phyloP scores from a whole-genome alignment of 2,888 invertebrate species.

The Calephelis perditalis region DNA sequence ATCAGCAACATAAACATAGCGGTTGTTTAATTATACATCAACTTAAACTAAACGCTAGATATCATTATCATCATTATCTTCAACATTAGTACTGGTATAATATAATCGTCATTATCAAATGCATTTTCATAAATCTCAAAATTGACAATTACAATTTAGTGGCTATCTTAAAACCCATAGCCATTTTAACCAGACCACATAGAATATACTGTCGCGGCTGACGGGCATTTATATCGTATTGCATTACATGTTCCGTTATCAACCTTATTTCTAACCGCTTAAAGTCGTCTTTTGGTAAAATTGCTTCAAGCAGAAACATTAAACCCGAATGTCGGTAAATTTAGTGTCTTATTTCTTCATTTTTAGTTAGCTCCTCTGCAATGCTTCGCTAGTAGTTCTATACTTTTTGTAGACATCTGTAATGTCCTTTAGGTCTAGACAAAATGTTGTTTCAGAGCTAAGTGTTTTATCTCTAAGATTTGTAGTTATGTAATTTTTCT shows the following conservation, averaged over 20 bases:
- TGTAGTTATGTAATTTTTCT: conserved; percentile 18
- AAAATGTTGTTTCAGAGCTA: conserved; percentile 20
- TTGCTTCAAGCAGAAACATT: conserved; percentile 48
- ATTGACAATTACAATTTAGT: conserved; percentile 36
- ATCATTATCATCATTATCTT: too few relatives aligned
- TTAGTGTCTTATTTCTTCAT: conserved; percentile 71
- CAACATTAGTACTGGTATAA: not conserved
- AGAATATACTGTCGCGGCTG: conserved; percentile 36
- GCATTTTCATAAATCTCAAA: conserved; percentile 32
- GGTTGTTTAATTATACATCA: too few relatives aligned
- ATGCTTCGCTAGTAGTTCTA: conserved; percentile 57
- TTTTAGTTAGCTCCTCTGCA: conserved; percentile 71
- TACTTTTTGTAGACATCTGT: conserved; percentile 34
- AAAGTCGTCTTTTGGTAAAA: conserved; percentile 44
- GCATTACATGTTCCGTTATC: conserved; percentile 36
- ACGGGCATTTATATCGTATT: conserved; percentile 47
- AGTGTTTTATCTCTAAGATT: conserved; percentile 18
- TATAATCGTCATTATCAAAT: not conserved
- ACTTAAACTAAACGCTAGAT: too few relatives aligned
- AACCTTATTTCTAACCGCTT: conserved; percentile 39
- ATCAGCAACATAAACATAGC: too few relatives aligned
- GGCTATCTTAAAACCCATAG: conserved; percentile 37
- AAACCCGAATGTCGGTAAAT: conserved; percentile 70
- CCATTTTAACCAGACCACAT: conserved; percentile 34
- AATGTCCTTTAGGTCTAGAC: conserved; percentile 27